Evolutionary conservation across 2,888 invertebrate species (phyloP), one percentile per base, ranked within the genome.

Genomic region (Diabrotica balteata): DNA sequence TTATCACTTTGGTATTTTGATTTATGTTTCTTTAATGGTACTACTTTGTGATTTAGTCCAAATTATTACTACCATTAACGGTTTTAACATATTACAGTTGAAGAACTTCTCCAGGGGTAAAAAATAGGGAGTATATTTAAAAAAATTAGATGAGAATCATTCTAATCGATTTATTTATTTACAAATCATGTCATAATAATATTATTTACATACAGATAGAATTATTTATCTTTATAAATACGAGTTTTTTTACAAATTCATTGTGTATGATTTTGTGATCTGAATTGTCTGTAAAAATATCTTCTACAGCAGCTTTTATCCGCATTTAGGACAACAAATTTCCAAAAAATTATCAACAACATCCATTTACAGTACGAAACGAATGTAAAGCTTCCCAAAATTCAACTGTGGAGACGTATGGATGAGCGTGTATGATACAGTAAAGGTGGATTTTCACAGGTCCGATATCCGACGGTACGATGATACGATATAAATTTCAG

Each of bases 181-280:
- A 71, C 71, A 71, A 71, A 61, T 71, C 53, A 66, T 68, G 58
- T 73, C 67, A 69, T 66, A 72, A 10, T 70, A 70, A 71, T 67
- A 68, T 72, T 71, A 73, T 72, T 69, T 72, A 73, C 71, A 69
- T 71, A 72, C 67, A 68, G 63, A 65, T 68, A 67, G 66, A 68
- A 67, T 66, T 62, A 52, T 64, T n/a, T 45, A 50, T 64, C 58
- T 61, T 70, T 69, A 72, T 72, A 74, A 73, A 70, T 73, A 74
- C 73, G 67, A 69, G 68, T 70, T 70, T 32, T 17, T 67, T 69
- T 75, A 77, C 76, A 78, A 80, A 79, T 77, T 73, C 74, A 78
- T 77, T 78, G 79, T 77, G 80, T 79, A 78, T 79, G 79, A 80
- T 79, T 74, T 77, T 76, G 77, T 78, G 77, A 55, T 49, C 76